phyloP scores from a whole-genome alignment of 2,113 vertebrate species.

The Forbesichthys papilliferus region DNA sequence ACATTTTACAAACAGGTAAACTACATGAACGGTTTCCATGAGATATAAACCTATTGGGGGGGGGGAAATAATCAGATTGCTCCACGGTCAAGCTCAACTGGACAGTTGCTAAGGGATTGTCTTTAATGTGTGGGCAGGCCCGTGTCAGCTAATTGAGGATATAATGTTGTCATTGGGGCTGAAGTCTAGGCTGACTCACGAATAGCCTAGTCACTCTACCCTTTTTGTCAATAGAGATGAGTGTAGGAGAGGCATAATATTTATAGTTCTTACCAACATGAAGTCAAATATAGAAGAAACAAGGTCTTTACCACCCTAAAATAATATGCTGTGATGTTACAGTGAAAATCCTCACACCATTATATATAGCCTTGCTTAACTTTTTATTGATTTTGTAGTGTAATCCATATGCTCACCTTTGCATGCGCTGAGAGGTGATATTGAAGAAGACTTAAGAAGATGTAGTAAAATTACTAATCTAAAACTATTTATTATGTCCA shows the following conservation, averaged over 20 bases:
- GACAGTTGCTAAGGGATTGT: slow-evolving; percentile 42
- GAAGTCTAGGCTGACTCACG: slow-evolving; percentile 51
- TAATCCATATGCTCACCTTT: too few species aligned
- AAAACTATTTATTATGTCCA: too few species aligned
- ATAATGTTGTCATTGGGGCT: slow-evolving; percentile 34
- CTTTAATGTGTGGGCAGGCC: slow-evolving; percentile 14
- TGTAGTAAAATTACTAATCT: too few species aligned
- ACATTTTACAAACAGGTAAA: slow-evolving; percentile 4
- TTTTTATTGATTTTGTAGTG: too few species aligned
- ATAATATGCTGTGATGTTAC: neutral
- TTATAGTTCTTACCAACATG: slow-evolving; percentile 2
- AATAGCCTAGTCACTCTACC: slow-evolving; percentile 1
- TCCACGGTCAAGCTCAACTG: slow-evolving; percentile 35
- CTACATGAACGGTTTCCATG: slow-evolving; percentile 30
- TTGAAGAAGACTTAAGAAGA: too few species aligned
- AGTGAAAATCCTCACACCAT: too few species aligned
- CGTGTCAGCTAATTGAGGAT: slow-evolving; percentile 51
- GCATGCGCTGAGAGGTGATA: too few species aligned
- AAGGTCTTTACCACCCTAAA: neutral
- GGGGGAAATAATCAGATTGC: slow-evolving; percentile 47
- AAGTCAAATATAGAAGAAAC: neutral
- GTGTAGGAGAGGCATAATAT: slow-evolving; percentile 19
- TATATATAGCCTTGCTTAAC: too few species aligned
- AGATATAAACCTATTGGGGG: slow-evolving; percentile 47
- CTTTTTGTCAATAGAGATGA: slow-evolving; percentile 27